Evolutionary conservation across 92 coral and sea anemone species (phyloP), one percentile per base, ranked within the genome.

Genomic region (Blastomussa wellsi): DNA sequence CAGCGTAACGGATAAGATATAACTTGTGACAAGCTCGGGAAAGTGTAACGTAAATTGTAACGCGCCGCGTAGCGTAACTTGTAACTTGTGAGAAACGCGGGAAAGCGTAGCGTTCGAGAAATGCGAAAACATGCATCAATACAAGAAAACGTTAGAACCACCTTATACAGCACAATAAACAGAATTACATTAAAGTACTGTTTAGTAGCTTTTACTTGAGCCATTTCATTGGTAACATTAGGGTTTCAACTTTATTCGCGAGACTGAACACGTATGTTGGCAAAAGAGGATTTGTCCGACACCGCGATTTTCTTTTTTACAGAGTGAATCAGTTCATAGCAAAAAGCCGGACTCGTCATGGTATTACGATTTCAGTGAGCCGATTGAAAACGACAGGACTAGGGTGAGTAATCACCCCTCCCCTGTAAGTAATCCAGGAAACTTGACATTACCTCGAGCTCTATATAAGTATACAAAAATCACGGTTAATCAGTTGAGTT

Each of bases 301-400:
- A 9, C 31, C 31, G 24, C n/a, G n/a, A n/a, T 51, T 24, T 67
- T 24, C 26, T 77, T 0, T 64, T n/a, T 51, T 76, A 14, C 83
- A 84, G 88, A 84, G 53, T 38, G 88, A 84, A 48, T 84, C 88
- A 29, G 52, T 77, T 35, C 82, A 76, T 15, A 76, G 82, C 19
- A 55, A 83, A 65, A 84, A 67, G 48, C 62, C 88, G 55, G 93
- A 92, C 55, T 81, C 98, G 8, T 89, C 98, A 72, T 94, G 98
- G 98, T 94, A 94, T 83, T 94, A 92, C 93, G 93, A 92, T 90
- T 94, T 94, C 78, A 91, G 95, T 11, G 92, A 94, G 72, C 94
- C 98, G 31, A 87, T 86, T 39, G 90, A 90, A 37, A 82, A 85
- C 79, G 97, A 93, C 48, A 86, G 89, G n/a, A 29, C 84, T 15